phyloP scores from a whole-genome alignment of 2,888 invertebrate species.

The Machimus rusticus region DNA sequence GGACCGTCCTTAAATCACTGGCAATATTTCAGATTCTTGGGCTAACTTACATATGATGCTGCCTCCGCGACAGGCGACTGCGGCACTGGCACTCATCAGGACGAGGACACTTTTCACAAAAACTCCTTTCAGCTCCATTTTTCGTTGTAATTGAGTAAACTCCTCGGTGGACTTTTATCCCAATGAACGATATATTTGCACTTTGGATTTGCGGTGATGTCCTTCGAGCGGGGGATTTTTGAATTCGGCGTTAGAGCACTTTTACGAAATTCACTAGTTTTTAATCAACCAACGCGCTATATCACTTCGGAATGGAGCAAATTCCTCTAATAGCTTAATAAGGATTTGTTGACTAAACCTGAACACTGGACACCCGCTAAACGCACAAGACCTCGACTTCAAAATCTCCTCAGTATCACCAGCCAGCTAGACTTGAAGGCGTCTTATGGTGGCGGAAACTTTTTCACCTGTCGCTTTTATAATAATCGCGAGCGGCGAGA shows the following conservation, averaged over 20 bases:
- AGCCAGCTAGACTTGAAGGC: slow-evolving; percentile 63
- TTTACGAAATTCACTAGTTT: not conserved
- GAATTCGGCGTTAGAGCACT: not conserved
- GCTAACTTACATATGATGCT: slow-evolving; percentile 57
- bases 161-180: not conserved
- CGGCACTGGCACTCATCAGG: slow-evolving; percentile 48
- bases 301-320: slow-evolving; percentile 4
- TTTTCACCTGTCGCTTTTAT: slow-evolving; percentile 59
- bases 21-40: not conserved
- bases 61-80: slow-evolving; percentile 57
- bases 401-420: slow-evolving; percentile 49
- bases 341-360: slow-evolving; percentile 22
- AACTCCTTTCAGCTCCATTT: slow-evolving; percentile 47
- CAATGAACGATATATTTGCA: not conserved
- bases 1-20: not conserved
- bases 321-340: slow-evolving; percentile 19
- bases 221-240: not conserved
- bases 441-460: slow-evolving; percentile 61
- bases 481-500: slow-evolving; percentile 49
- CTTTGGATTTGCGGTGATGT: not conserved
- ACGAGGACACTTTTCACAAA: slow-evolving; percentile 39
- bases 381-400: slow-evolving; percentile 55
- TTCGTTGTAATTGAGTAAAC: slow-evolving; percentile 34
- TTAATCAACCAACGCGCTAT: slow-evolving; percentile 29
- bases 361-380: slow-evolving; percentile 39